Evolutionary conservation across 1,140 invertebrate species (phyloP).

Genomic region (Thereuonema tuberculata): DNA sequence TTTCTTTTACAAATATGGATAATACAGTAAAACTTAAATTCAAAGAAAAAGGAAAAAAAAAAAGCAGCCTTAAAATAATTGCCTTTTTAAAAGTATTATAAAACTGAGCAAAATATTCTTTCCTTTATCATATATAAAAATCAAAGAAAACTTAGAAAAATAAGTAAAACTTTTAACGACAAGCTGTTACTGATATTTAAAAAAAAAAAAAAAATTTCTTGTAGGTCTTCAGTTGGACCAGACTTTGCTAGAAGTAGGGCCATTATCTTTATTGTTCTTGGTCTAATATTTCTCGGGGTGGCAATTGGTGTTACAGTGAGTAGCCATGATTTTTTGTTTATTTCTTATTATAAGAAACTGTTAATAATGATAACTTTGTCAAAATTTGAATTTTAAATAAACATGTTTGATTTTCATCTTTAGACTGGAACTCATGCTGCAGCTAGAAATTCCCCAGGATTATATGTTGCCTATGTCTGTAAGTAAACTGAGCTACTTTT

Average conservation of each 20-base stretch:
- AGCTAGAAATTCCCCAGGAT: too few relatives aligned
- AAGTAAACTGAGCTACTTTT: too few relatives aligned
- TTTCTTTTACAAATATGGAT: too few relatives aligned
- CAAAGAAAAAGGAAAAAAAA: too few relatives aligned
- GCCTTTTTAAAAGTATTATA: not conserved
- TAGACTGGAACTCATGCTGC: too few relatives aligned
- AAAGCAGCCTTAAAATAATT: not conserved
- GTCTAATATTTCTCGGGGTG: constrained; percentile 50
- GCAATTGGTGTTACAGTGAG: constrained; percentile 65
- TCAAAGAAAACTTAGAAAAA: constrained; percentile 18
- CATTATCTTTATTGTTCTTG: constrained; percentile 61
- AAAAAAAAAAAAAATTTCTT: constrained; percentile 14
- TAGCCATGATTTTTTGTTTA: constrained; percentile 31
- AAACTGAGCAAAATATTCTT: not conserved
- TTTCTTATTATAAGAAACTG: constrained; percentile 7
- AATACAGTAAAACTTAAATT: not conserved
- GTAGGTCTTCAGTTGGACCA: constrained; percentile 66
- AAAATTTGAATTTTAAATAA: too few relatives aligned
- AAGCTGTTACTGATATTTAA: constrained; percentile 3
- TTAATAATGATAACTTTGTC: too few relatives aligned
- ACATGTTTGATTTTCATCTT: too few relatives aligned
- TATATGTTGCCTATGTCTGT: too few relatives aligned
- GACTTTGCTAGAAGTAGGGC: constrained; percentile 63
- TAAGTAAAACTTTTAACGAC: constrained; percentile 12
- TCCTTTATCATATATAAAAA: too few relatives aligned